Evolutionary conservation across 2,888 invertebrate species (phyloP).

Genomic region (Ptilodon capucinus): DNA sequence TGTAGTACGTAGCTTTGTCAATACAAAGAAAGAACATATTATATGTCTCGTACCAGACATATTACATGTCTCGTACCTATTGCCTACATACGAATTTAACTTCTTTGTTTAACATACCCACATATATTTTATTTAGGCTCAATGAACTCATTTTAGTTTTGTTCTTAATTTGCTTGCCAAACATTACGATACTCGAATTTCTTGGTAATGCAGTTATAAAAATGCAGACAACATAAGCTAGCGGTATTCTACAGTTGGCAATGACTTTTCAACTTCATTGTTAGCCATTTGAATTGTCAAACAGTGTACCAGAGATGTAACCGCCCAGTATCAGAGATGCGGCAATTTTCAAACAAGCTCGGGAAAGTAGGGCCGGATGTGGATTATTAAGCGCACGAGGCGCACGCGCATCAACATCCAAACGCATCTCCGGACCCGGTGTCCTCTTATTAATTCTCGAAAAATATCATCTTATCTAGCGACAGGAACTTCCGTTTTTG

Average conservation of each 20-base stretch:
- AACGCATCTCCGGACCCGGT: conserved; percentile 40
- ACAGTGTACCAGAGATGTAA: conserved; percentile 21
- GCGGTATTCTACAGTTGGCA: not conserved
- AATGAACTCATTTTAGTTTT: too few relatives aligned
- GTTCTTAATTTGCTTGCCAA: too few relatives aligned
- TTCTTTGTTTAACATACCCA: not conserved
- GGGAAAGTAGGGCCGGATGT: conserved; percentile 65
- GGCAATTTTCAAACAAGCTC: conserved; percentile 56
- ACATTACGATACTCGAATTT: not conserved
- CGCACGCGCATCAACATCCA: conserved; percentile 56
- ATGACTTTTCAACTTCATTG: not conserved
- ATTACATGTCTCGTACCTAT: too few relatives aligned
- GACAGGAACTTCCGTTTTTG: too few relatives aligned
- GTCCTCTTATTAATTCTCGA: conserved; percentile 40
- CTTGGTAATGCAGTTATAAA: not conserved
- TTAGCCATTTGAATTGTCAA: not conserved
- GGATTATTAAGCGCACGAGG: conserved; percentile 51
- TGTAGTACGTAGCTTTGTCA: conserved; percentile 41
- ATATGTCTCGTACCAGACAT: too few relatives aligned
- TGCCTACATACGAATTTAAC: too few relatives aligned
- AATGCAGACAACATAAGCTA: not conserved
- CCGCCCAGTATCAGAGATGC: conserved; percentile 38
- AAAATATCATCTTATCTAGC: conserved; percentile 18
- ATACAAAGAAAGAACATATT: not conserved
- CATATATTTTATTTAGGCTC: too few relatives aligned